phyloP scores from a whole-genome alignment of 2,113 vertebrate genomes.

The Mesitornis unicolor region DNA sequence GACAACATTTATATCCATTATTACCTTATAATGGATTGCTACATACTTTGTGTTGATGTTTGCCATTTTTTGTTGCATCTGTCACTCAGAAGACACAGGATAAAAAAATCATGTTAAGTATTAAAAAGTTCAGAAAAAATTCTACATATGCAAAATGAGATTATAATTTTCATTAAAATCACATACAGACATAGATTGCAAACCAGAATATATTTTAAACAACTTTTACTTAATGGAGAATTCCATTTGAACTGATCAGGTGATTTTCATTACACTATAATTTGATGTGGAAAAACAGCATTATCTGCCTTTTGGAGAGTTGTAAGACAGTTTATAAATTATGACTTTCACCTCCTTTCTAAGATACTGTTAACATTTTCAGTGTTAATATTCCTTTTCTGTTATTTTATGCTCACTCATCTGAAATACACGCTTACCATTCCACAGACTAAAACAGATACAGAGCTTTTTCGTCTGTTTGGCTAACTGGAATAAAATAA shows the following conservation, averaged over 20 bases:
- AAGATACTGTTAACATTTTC: neutral
- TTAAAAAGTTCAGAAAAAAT: neutral
- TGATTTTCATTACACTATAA: neutral
- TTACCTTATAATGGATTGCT: neutral
- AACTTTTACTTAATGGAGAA: neutral
- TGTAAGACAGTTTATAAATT: neutral
- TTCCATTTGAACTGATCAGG: neutral
- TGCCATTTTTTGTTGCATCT: neutral
- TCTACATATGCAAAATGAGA: neutral
- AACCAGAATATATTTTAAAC: neutral
- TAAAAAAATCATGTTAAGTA: neutral
- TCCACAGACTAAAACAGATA: neutral
- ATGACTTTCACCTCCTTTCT: neutral
- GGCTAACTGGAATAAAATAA: neutral
- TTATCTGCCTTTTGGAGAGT: neutral
- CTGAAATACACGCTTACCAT: neutral
- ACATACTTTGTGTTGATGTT: neutral
- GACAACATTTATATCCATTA: neutral
- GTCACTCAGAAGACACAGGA: neutral
- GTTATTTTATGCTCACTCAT: neutral
- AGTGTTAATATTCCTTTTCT: neutral
- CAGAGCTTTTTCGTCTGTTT: neutral
- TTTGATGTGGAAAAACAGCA: neutral
- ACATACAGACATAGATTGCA: neutral
- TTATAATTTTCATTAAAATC: neutral